Percentiles rank a stretch among this genome's conserved stretches.
These are phyloP conservation scores for Thymelicus sylvestris DNA, from an alignment of 2,888 invertebrate species.

Conservation along the genomic window DNA sequence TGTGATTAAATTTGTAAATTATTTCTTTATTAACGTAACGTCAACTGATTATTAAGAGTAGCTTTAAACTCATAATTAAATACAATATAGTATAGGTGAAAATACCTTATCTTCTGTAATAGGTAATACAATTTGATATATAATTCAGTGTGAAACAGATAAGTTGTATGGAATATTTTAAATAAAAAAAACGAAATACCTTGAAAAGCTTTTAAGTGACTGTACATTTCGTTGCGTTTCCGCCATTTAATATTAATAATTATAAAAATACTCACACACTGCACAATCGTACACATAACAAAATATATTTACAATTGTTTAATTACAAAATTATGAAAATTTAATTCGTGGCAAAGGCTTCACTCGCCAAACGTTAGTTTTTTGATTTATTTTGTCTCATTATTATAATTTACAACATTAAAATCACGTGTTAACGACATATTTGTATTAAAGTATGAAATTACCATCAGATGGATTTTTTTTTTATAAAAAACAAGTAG, in stretches of 20 bases:
- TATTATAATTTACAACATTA: slow-evolving; percentile 27
- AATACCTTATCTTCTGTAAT: too few relatives aligned
- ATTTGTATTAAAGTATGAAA: neutral
- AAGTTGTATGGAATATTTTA: too few relatives aligned
- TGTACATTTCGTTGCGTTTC: slow-evolving; percentile 20
- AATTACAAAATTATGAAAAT: slow-evolving; percentile 33
- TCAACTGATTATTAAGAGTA: too few relatives aligned
- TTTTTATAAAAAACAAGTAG: too few relatives aligned
- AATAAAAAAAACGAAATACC: neutral
- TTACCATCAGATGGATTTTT: too few relatives aligned
- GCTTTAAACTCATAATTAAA: too few relatives aligned
- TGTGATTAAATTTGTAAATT: too few relatives aligned
- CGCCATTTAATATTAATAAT: slow-evolving; percentile 25
- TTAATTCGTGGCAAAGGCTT: slow-evolving; percentile 22
- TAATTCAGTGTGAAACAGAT: too few relatives aligned
- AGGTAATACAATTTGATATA: too few relatives aligned
- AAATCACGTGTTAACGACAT: slow-evolving; percentile 22
- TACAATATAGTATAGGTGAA: too few relatives aligned
- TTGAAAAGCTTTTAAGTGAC: neutral
- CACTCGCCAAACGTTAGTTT: slow-evolving; percentile 6
- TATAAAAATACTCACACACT: slow-evolving; percentile 3
- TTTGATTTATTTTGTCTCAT: slow-evolving; percentile 3
- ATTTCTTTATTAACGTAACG: too few relatives aligned
- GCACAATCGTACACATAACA: slow-evolving; percentile 14
- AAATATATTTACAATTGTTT: slow-evolving; percentile 3